Evolutionary conservation across 2,888 invertebrate genomes (phyloP).

Genomic region (Drosophila setosimentum): DNA sequence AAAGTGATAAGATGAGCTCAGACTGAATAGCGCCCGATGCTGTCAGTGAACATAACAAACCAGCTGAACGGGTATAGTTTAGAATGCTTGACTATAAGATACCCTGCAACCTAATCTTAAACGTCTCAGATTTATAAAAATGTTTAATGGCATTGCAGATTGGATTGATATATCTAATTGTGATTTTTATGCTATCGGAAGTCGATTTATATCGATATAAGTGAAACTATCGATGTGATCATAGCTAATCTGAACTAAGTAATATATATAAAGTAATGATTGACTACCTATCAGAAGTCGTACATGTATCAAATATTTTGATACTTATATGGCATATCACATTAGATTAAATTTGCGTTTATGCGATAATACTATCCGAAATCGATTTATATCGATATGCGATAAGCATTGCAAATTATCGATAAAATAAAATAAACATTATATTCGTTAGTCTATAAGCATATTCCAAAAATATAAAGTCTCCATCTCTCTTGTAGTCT

Average conservation of each 20-base stretch:
- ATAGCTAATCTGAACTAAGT: not conserved
- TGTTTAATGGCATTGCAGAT: not conserved
- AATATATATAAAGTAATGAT: not conserved
- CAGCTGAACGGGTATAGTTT: conserved; percentile 1
- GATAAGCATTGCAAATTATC: too few species aligned
- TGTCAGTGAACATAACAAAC: conserved; percentile 60
- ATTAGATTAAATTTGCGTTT: not conserved
- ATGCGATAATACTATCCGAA: not conserved
- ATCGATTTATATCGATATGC: not conserved
- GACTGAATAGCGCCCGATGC: conserved; percentile 37
- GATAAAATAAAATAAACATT: not conserved
- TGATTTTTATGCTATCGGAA: not conserved
- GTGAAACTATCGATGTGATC: not conserved
- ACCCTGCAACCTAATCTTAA: not conserved
- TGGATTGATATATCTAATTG: not conserved
- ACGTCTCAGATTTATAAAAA: not conserved
- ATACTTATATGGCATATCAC: not conserved
- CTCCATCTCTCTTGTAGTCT: not conserved
- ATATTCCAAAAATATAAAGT: not conserved
- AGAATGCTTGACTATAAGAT: not conserved
- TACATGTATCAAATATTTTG: not conserved
- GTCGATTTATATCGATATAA: not conserved
- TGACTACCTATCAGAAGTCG: not conserved
- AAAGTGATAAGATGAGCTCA: conserved; percentile 67
- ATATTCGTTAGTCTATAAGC: not conserved